Evolutionary conservation across 2,888 invertebrate species (phyloP), one percentile per base, ranked within the genome.

Genomic region (Cyrtodaria siliqua): DNA sequence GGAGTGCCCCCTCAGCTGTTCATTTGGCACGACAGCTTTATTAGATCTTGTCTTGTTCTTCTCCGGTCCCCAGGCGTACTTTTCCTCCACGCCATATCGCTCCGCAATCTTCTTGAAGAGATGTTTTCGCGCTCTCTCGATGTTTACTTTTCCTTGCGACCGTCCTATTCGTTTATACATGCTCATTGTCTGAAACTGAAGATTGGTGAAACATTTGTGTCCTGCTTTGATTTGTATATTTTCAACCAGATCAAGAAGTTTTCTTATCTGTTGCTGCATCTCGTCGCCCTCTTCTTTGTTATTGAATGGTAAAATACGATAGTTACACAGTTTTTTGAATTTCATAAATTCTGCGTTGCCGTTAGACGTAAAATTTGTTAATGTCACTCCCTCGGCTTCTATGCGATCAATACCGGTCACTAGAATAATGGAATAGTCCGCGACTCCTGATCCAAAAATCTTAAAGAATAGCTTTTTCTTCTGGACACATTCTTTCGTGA

Each of bases 131-230:
- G 64, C 64, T 44, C 57, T 40, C n/a, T 52, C 53, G 2, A 67
- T 33, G 50, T 59, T 67, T n/a, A 27, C 23, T 20, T 59, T 20
- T 18, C 67, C 67, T 20, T 40, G 29, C 18, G 50, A 33, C 20
- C 57, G 20, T 26, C 59, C 44, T 0, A 59, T 20, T 27, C 59
- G 42, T 40, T 20, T 49, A 40, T 67, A 59, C 33, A 59, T 18
- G 26, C 59, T 59, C 59, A 67, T 67, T 2, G 67, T 67, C 26
- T 67, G 67, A 20, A 59, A 47, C 59, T 67, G 67, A 2, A 67
- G 40, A 29, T 67, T 67, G 26, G 67, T 67, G 40, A 59, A 67
- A 40, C 59, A 67, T 49, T 40, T 57, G 38, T 57, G 38, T 23
- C 67, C 67, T 3, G 57, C 20, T 16, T 26, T 40, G 6, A 6